Base-by-base conservation (phyloP, 2,113 vertebrate genomes). In the Erpornis zantholeuca region DNA sequence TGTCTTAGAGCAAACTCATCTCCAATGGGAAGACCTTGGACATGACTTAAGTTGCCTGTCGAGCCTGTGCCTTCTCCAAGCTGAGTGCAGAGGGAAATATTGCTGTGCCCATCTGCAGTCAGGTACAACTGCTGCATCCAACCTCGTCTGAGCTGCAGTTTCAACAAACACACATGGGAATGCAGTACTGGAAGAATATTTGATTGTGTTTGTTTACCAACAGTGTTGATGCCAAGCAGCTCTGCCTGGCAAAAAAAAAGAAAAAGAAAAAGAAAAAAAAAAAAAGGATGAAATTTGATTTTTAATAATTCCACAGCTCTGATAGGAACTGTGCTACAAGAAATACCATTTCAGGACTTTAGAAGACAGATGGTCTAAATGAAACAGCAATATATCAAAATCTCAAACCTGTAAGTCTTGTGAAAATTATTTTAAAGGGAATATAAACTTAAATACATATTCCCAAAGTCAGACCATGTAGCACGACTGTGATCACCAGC, bases 121-220 rank as follows among this genome's bases (percentile, higher is more conserved):
- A 93, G 90, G 90, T 91, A 82, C 36, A 84, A 75, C 33, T 92
- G 88, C 73, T 64, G 73, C 85, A 87, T 91, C 91, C 93, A 90
- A 52, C 45, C 52, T 81, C 52, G 78, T 90, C 2, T 63, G 44
- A 95, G 83, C 89, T 89, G 87, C 88, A 90, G 72, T 68, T 91
- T 95, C 95, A 68, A 76, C 47, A 86, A 92, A 57, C 81, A 92
- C 94, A 94, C 94, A 81, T 50, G 90, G 90, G 89, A 90, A 87
- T 81, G 89, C 70, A 19, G 82, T 20, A 79, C 85, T 91, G 91
- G 72, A 94, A 93, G 82, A 96, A 90, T 88, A 95, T 92, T 91
- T 92, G 75, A 88, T 92, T 92, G 90, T 86, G 54, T 94, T 94
- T 94, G 86, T 96, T 97, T 96, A 96, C 76, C 73, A 92, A 75